A percentile compares a stretch with the other conserved stretches of the same genome.
These are phyloP conservation scores for Macrochelys suwanniensis DNA, from an alignment of 2,797 vertebrate genomes.

Conservation along the genomic window DNA sequence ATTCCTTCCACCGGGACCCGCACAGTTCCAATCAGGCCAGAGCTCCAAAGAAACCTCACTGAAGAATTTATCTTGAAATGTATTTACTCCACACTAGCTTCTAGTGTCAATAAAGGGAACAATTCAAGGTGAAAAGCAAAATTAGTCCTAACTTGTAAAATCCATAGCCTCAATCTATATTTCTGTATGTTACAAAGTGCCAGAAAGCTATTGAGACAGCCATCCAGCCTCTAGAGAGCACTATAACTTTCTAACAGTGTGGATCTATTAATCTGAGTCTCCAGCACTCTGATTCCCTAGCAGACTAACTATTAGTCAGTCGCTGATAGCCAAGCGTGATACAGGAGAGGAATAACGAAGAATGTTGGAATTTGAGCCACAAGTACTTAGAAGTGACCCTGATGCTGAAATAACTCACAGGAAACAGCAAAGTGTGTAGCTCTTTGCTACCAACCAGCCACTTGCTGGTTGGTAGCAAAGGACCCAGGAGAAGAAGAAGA, in stretches of 20 bases:
- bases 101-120: neutral
- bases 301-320: neutral
- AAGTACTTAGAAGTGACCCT: neutral
- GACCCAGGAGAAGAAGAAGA: neutral
- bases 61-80: neutral
- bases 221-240: neutral
- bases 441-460: neutral
- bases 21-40: neutral
- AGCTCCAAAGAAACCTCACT: neutral
- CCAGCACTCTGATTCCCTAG: neutral
- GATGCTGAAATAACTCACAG: neutral
- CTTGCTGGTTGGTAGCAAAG: neutral
- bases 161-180: neutral
- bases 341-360: neutral
- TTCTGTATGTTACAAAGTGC: neutral
- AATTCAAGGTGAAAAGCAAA: neutral
- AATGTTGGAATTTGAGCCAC: neutral
- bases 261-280: neutral
- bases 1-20: neutral
- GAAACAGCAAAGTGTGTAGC: neutral
- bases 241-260: neutral
- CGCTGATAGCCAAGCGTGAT: neutral
- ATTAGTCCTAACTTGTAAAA: neutral
- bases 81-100: neutral
- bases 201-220: neutral